Conservation (phyloP, 2,797 vertebrate species). For the Spinus olivaceus region DNA sequence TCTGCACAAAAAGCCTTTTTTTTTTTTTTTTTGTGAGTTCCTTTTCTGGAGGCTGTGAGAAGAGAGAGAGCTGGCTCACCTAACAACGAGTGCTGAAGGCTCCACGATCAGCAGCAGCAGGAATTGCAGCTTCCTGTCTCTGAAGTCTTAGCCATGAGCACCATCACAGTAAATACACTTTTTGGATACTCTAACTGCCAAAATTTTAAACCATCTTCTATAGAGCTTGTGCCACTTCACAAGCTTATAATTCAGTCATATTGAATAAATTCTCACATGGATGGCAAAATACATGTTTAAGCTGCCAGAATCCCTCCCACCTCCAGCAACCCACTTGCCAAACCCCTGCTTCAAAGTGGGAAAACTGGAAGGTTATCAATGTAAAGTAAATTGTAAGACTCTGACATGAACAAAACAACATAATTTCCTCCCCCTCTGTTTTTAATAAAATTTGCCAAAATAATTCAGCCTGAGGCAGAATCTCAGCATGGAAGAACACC, state of each 20-base stretch:
- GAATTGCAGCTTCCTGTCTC: not conserved
- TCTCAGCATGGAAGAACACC: constrained; percentile 19
- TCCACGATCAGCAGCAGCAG: not conserved
- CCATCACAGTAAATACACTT: not conserved
- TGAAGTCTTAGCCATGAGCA: not conserved
- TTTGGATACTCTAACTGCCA: not conserved
- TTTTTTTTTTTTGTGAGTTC: not conserved
- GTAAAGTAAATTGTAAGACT: constrained; percentile 32
- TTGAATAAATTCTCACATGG: not conserved
- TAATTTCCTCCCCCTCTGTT: constrained; percentile 51
- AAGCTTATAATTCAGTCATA: not conserved
- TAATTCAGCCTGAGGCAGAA: constrained; percentile 39
- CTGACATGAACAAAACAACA: constrained; percentile 55
- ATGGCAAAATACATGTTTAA: not conserved
- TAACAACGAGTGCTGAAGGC: not conserved
- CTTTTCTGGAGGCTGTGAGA: not conserved
- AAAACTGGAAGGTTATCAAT: constrained; percentile 48
- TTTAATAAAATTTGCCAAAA: constrained; percentile 59
- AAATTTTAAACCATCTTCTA: not conserved
- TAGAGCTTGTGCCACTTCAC: not conserved
- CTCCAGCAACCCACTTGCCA: constrained; percentile 20
- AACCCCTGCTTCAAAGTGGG: constrained; percentile 39
- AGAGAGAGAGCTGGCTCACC: not conserved
- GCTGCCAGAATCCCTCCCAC: not conserved
- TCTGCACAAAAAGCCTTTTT: not conserved